Evolutionary conservation across 2,888 invertebrate species (phyloP).

Genomic region (Lamellibrachia satsuma): DNA sequence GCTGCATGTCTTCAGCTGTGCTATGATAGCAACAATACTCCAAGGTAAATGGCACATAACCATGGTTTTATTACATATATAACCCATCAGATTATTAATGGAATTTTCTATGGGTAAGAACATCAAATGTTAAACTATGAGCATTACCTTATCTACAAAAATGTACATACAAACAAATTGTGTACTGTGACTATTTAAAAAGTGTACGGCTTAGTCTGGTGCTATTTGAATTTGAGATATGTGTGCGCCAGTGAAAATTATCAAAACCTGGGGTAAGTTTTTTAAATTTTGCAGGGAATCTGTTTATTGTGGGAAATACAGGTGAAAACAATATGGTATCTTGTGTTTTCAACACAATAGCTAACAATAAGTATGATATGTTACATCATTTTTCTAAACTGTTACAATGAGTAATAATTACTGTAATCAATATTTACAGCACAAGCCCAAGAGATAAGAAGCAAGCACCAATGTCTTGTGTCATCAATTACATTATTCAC

Average conservation of each 20-base stretch:
- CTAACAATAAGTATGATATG: neutral
- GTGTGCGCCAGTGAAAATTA: too few relatives aligned
- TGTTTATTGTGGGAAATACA: too few relatives aligned
- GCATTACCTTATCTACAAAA: neutral
- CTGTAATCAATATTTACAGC: neutral
- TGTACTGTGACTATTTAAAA: too few relatives aligned
- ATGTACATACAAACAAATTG: neutral
- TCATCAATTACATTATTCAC: neutral
- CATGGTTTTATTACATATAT: neutral
- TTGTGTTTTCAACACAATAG: too few relatives aligned
- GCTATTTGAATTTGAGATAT: too few relatives aligned
- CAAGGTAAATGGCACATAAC: neutral
- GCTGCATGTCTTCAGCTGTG: neutral
- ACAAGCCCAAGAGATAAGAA: neutral
- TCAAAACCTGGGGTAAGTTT: too few relatives aligned
- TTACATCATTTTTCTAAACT: neutral
- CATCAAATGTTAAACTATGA: neutral
- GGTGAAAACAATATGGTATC: too few relatives aligned
- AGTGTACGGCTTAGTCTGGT: too few relatives aligned
- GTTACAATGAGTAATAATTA: neutral
- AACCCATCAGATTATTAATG: neutral
- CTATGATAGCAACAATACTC: neutral
- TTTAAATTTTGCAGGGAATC: too few relatives aligned
- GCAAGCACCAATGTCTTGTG: neutral
- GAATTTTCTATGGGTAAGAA: neutral